Evolutionary conservation across 2,797 vertebrate genomes (phyloP).

Genomic region (Halcyon leucocephala): DNA sequence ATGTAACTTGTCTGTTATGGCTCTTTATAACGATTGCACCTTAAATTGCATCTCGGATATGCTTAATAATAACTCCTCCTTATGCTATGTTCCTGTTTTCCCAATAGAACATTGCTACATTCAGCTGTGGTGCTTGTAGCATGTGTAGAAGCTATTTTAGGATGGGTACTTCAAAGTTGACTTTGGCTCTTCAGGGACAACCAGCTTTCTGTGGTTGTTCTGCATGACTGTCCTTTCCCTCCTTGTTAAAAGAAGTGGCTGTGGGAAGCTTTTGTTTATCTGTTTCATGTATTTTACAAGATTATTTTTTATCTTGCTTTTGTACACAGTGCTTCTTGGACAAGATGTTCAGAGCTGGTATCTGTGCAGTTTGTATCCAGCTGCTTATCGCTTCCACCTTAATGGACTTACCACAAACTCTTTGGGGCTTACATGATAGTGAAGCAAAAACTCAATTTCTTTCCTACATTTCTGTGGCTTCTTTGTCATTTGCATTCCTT

Average conservation of each 20-base stretch:
- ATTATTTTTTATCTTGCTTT: constrained; percentile 49
- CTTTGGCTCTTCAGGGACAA: not conserved
- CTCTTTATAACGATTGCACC: not conserved
- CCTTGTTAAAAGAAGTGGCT: not conserved
- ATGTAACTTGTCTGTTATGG: not conserved
- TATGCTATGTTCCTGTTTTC: not conserved
- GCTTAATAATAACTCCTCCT: not conserved
- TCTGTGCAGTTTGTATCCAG: constrained; percentile 48
- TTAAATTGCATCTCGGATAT: not conserved
- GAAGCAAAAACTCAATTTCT: not conserved
- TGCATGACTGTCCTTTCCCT: not conserved
- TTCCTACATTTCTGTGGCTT: not conserved
- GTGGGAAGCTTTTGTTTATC: constrained; percentile 15
- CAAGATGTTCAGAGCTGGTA: not conserved
- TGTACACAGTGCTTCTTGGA: constrained; percentile 18
- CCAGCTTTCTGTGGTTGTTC: not conserved
- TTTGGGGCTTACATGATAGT: not conserved
- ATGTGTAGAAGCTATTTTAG: not conserved
- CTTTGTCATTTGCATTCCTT: constrained; percentile 7
- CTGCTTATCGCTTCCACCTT: constrained; percentile 36
- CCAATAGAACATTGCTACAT: fast-evolving
- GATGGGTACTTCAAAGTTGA: not conserved
- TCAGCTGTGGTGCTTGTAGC: not conserved
- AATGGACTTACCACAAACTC: not conserved
- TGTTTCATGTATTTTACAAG: constrained; percentile 39